These are phyloP conservation scores for Stenichneumon culpator DNA, from an alignment of 2,888 invertebrate genomes.

Conservation along the genomic window DNA sequence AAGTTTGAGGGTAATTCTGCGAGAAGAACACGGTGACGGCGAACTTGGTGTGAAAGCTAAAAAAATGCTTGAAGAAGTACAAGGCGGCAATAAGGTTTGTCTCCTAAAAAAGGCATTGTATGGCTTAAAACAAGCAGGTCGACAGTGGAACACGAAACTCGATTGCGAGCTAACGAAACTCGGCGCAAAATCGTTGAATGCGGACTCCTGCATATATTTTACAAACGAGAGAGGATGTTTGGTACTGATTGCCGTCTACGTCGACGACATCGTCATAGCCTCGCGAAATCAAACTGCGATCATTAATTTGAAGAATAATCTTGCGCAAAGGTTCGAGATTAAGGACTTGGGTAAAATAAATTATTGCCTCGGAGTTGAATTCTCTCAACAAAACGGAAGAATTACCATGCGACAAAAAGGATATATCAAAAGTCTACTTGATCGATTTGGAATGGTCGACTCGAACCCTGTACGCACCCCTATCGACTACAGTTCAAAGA, in stretches of 20 bases:
- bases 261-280: conserved; percentile 64
- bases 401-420: conserved; percentile 50
- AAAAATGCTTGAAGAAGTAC: conserved; percentile 50
- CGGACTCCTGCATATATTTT: conserved; percentile 60
- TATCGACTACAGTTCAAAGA: conserved; percentile 29
- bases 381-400: conserved; percentile 40
- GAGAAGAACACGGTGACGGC: conserved; percentile 8
- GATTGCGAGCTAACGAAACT: conserved; percentile 29
- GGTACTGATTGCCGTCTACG: conserved; percentile 58
- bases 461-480: conserved; percentile 34
- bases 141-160: conserved; percentile 66
- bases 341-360: conserved; percentile 39
- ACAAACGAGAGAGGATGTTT: conserved; percentile 33
- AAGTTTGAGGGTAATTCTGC: conserved; percentile 14
- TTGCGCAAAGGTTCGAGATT: conserved; percentile 51
- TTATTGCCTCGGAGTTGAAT: conserved; percentile 65
- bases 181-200: conserved; percentile 40
- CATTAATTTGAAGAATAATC: not conserved
- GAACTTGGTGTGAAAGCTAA: conserved; percentile 36
- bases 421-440: conserved; percentile 31
- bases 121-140: conserved; percentile 68
- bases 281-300: conserved; percentile 34
- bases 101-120: conserved; percentile 70
- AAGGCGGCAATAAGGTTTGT: conserved; percentile 66
- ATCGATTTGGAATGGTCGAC: conserved; percentile 42